Percentiles rank a stretch among this genome's conserved stretches.
These are phyloP conservation scores for Podarcis muralis DNA, from an alignment of 2,113 vertebrate genomes.

Conservation along the genomic window DNA sequence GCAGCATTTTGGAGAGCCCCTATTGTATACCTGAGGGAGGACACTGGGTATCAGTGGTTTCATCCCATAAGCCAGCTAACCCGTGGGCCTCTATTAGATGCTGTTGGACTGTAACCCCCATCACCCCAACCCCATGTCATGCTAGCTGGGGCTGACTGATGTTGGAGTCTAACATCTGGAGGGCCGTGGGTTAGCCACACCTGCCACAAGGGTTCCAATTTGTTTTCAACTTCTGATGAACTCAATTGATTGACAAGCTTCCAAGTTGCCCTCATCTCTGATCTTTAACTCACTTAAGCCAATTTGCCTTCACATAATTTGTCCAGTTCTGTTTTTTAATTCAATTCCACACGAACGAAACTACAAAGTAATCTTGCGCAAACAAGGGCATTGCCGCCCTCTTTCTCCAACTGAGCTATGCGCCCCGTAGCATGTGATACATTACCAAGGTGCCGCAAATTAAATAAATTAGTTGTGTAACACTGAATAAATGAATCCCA, in stretches of 20 bases:
- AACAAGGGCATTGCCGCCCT: neutral
- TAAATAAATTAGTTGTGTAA: constrained; percentile 32
- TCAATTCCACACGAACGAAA: constrained; percentile 18
- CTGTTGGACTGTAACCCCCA: too few relatives aligned
- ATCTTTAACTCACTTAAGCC: constrained; percentile 9
- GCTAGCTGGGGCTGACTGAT: too few relatives aligned
- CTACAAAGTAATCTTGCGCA: neutral
- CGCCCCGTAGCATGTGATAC: constrained; percentile 11
- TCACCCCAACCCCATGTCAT: too few relatives aligned
- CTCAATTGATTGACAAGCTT: neutral
- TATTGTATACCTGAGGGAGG: neutral
- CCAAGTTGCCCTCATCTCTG: neutral
- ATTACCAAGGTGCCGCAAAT: constrained; percentile 2
- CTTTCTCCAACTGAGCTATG: constrained; percentile 3
- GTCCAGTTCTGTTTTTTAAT: neutral
- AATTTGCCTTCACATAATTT: constrained; percentile 11
- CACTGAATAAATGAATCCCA: constrained; percentile 33
- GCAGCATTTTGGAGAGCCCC: neutral
- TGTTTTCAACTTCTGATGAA: neutral
- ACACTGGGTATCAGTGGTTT: too few relatives aligned
- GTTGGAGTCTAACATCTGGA: too few relatives aligned
- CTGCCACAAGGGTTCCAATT: neutral
- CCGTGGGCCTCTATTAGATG: too few relatives aligned
- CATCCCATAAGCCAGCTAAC: too few relatives aligned
- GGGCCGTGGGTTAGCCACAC: too few relatives aligned